Percentiles rank a stretch among this genome's conserved stretches.
phyloP scores from a whole-genome alignment of 2,888 invertebrate genomes.

The Plebejus anna region DNA sequence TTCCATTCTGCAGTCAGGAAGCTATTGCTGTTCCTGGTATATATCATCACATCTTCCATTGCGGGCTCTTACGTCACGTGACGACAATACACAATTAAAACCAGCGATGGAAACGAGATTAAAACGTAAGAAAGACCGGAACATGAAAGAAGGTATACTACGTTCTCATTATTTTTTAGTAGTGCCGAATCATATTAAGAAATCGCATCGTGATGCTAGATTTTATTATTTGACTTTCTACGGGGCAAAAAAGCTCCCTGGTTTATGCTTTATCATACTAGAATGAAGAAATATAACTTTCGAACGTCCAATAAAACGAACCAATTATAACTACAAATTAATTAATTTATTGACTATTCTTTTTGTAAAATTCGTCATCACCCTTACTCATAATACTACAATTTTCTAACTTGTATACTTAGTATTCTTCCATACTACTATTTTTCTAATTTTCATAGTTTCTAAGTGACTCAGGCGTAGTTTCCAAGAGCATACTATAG shows the following conservation, averaged over 20 bases:
- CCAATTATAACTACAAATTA: not conserved
- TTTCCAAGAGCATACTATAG: not conserved
- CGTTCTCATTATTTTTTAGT: no score
- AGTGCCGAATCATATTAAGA: not conserved
- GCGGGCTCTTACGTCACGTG: not conserved
- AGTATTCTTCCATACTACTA: no score
- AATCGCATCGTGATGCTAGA: not conserved
- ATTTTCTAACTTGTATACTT: no score
- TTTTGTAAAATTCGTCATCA: not conserved
- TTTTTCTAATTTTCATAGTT: no score
- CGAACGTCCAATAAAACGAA: not conserved
- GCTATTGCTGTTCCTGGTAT: not conserved
- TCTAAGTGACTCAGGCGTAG: not conserved
- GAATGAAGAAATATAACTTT: conserved; percentile 15
- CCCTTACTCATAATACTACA: no score
- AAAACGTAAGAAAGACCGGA: not conserved
- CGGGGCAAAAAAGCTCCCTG: not conserved
- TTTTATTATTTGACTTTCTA: conserved; percentile 1
- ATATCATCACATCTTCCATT: conserved; percentile 15
- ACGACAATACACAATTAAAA: conserved; percentile 9
- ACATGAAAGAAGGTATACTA: not conserved
- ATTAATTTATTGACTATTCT: not conserved
- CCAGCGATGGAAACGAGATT: not conserved
- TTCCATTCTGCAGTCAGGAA: conserved; percentile 3
- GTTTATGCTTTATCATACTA: not conserved